Evolutionary conservation across 2,113 vertebrate genomes (phyloP), one percentile per base, ranked within the genome.

Genomic region (Electrona antarctica): DNA sequence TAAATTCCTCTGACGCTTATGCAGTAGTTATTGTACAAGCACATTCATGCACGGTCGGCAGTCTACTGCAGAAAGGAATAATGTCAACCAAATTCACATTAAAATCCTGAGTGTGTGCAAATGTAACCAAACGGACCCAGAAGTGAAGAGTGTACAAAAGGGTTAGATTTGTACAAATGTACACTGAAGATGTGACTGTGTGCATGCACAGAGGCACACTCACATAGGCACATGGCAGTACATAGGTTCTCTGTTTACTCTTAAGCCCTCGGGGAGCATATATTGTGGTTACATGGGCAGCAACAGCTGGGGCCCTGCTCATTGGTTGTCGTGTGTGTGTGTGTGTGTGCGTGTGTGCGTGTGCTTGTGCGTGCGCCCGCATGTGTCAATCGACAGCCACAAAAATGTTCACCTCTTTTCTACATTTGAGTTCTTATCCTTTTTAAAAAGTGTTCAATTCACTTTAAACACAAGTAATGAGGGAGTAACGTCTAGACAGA

Each of bases 1-100:
- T 72, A 63, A 60, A 72, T 69, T 69, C 64, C 69, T 71, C 61
- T 13, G 4, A 68, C 9, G 69, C 66, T 67, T 65, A 78, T 41
- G 5, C 33, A 41, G 33, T 41, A 41, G 76, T 75, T 73, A 71
- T 48, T 73, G 1, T 1, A 7, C 10, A 59, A 60, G 52, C 62
- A 56, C n/a, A 63, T 76, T 47, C 57, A 8, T 64, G 29, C 29
- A 46, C 21, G 55, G 45, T 33, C 45, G 14, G 69, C 33, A 63
- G 55, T 70, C 60, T 47, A 12, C 57, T 41, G 0, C 5, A 52
- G 66, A 60, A 68, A 33, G 46, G 3, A 13, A 21, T 21, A 21
- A 21, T 21, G 21, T 21, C 21, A 21, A 21, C 21, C 21, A 66
- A 54, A 14, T 14, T 5, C n/a, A 47, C 50, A 21, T 28, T 28